Conservation (phyloP, 2,113 vertebrate genomes). For the Mastomys natalensis region DNA sequence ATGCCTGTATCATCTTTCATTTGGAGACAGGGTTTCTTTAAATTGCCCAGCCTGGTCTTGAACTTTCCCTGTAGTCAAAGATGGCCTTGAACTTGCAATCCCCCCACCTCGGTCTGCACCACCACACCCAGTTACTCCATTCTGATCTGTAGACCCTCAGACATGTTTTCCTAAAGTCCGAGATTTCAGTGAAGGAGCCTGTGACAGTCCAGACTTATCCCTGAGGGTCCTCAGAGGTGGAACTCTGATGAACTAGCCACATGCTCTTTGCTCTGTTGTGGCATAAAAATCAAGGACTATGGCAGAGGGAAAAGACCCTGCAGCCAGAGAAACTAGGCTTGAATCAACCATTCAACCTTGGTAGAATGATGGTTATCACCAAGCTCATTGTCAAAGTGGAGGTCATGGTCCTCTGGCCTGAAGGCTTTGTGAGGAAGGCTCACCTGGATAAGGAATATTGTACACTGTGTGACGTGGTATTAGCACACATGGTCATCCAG, state of each 20-base stretch:
- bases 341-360: not conserved
- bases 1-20: not conserved
- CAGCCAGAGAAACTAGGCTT: not conserved
- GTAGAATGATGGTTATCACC: not conserved
- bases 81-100: not conserved
- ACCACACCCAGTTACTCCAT: no score
- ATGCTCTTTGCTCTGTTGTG: not conserved
- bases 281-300: not conserved
- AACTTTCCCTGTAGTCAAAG: not conserved
- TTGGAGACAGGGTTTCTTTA: not conserved
- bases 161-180: not conserved
- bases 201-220: not conserved
- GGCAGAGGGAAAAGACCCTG: not conserved
- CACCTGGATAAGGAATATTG: not conserved
- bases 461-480: not conserved
- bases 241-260: rapidly evolving
- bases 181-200: not conserved
- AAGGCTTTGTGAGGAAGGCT: not conserved
- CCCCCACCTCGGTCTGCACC: not conserved
- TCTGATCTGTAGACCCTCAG: not conserved
- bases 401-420: not conserved
- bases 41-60: not conserved
- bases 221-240: not conserved
- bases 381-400: not conserved
- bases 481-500: not conserved